Conservation (phyloP, 2,113 vertebrate genomes). For the Prionailurus bengalensis region DNA sequence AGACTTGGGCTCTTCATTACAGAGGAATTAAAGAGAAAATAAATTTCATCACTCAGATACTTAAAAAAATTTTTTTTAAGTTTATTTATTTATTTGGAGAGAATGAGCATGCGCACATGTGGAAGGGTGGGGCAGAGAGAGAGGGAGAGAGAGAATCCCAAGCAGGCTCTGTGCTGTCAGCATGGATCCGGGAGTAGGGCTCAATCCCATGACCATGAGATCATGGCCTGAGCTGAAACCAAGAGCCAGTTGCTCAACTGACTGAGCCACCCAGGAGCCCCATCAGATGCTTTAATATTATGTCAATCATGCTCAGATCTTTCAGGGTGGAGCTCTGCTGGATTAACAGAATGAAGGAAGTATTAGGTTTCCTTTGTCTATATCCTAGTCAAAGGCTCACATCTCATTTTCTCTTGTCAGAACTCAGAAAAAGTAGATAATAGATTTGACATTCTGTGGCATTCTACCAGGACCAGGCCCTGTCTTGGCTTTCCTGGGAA, state of each 20-base stretch:
- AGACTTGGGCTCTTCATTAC: background rate
- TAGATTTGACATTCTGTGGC: constrained; percentile 30
- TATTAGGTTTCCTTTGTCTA: background rate
- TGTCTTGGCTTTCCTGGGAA: background rate
- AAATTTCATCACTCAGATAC: background rate
- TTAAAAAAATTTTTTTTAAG: background rate
- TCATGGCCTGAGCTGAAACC: too few species aligned
- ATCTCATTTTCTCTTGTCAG: background rate
- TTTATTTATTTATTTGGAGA: too few species aligned
- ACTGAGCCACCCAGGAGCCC: too few species aligned
- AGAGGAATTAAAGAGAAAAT: constrained; percentile 53
- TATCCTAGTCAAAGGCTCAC: background rate
- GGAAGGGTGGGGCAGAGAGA: too few species aligned
- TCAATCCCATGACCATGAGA: too few species aligned
- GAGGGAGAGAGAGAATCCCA: too few species aligned
- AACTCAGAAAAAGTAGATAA: constrained; percentile 28
- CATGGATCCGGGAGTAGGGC: too few species aligned
- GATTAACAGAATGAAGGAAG: background rate
- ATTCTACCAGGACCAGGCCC: background rate
- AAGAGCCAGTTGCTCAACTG: too few species aligned
- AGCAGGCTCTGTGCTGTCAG: too few species aligned
- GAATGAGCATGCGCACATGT: too few species aligned
- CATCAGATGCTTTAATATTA: background rate
- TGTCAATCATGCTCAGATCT: background rate
- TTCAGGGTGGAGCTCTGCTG: background rate